Evolutionary conservation across 37 sponge, comb jelly and placozoan species (phyloP).

Genomic region (Eunapius fragilis): DNA sequence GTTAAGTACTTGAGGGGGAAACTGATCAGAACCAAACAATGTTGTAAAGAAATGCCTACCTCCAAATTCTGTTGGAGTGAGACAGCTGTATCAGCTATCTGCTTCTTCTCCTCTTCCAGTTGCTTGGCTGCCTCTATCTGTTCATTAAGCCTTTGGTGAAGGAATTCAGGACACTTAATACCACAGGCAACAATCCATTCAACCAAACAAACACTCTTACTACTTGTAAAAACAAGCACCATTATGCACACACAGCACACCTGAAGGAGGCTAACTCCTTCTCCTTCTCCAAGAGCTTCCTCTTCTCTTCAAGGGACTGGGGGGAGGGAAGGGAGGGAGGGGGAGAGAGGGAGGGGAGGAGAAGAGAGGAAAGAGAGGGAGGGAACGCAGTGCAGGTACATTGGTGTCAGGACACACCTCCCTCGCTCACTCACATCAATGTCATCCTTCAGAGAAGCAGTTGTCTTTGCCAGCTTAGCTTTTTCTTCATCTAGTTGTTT

Average conservation of each 20-base stretch:
- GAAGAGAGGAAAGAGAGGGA: too few species aligned
- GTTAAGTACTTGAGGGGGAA: too few species aligned
- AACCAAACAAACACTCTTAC: neutral
- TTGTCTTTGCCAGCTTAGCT: conserved; percentile 64
- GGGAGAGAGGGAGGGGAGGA: too few species aligned
- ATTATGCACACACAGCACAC: neutral
- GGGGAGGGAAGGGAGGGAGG: too few species aligned
- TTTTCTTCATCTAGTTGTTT: conserved; percentile 90
- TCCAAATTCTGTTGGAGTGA: conserved; percentile 49
- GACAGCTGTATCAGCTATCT: conserved; percentile 58
- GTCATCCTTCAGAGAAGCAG: conserved; percentile 73
- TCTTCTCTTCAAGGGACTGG: conserved; percentile 62
- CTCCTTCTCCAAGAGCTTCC: conserved; percentile 55
- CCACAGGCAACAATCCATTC: neutral
- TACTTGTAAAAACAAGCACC: too few species aligned
- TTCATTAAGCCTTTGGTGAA: conserved; percentile 34
- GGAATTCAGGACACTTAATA: neutral
- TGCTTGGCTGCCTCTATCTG: conserved; percentile 60
- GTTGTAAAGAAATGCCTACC: conserved; percentile 15
- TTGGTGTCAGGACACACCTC: neutral
- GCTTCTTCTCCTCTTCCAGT: conserved; percentile 78
- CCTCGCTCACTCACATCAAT: conserved; percentile 48
- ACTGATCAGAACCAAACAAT: too few species aligned
- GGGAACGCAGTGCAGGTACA: neutral
- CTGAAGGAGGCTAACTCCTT: conserved; percentile 36